Evolutionary conservation across 2,797 vertebrate genomes (phyloP), one percentile per base, ranked within the genome.

Genomic region (Clangula hyemalis): DNA sequence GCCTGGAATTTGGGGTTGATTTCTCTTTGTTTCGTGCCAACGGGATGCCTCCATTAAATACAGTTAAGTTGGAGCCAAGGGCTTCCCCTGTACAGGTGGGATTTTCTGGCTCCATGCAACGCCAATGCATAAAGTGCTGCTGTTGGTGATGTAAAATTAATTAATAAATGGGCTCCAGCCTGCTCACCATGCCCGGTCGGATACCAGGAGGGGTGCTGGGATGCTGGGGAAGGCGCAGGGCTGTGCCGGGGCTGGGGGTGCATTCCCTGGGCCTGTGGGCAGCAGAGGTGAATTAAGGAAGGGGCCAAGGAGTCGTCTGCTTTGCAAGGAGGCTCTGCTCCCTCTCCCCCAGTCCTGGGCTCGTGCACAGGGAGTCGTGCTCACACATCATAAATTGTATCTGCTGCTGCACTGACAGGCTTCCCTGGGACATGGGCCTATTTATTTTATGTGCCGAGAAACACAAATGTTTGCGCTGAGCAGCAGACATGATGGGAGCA

Each of bases 401-500:
- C 84, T 89, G 90, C 88, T 5, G 1, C 38, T 56, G 54, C 81
- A 47, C 89, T n/a, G 64, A 65, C 38, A 30, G 87, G 24, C 84
- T 94, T 73, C 90, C 93, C 86, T 36, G 90, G 72, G 78, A 32
- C 84, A 19, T 0, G 6, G 76, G 27, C 17, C 70, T 45, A 9
- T 68, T 45, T 47, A 39, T 61, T 95, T 95, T 62, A 88, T 43
- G 14, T 69, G 84, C 82, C 2, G 22, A 77, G 94, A 36, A 53
- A 34, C 76, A 61, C 30, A 76, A 96, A 91, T 11, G 81, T 89
- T 80, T 96, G 94, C 53, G 10, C 6, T 2, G 5, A 86, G 89
- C 91, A 5, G 8, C 89, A 79, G 90, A 60, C 84, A 41, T 1
- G 39, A 47, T 30, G 6, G 81, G 61, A 95, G 75, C 93, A 97